Percentiles rank a stretch among this genome's conserved stretches.
Evolutionary conservation across 1,140 invertebrate species (phyloP).

Genomic region (Argopecten irradians): DNA sequence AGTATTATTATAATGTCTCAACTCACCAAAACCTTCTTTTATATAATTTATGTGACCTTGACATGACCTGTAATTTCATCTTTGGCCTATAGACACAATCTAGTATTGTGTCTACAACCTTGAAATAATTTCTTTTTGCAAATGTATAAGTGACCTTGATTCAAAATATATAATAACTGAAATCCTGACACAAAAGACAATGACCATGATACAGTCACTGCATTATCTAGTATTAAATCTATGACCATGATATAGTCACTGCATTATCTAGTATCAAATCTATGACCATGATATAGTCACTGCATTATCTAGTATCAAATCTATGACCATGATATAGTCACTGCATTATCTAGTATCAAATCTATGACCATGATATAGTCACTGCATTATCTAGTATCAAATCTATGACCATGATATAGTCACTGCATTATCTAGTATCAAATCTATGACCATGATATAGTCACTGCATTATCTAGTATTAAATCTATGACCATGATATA

Average conservation of each 20-base stretch:
- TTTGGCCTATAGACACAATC: background rate
- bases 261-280: background rate
- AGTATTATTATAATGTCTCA: background rate
- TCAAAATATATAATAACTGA: background rate
- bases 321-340: background rate
- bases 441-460: background rate
- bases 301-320: background rate
- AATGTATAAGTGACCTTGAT: background rate
- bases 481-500: background rate
- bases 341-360: background rate
- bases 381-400: background rate
- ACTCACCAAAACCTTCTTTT: background rate
- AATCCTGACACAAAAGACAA: background rate
- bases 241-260: background rate
- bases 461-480: background rate
- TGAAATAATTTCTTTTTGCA: background rate
- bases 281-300: background rate
- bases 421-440: background rate
- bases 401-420: background rate
- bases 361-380: background rate
- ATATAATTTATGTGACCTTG: background rate
- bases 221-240: background rate
- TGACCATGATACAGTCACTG: background rate
- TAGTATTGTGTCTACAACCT: background rate
- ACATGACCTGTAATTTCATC: background rate